These are phyloP conservation scores for Nesometra sesokonis DNA, from an alignment of 35 echinoderm and acorn worm genomes.

Conservation along the genomic window DNA sequence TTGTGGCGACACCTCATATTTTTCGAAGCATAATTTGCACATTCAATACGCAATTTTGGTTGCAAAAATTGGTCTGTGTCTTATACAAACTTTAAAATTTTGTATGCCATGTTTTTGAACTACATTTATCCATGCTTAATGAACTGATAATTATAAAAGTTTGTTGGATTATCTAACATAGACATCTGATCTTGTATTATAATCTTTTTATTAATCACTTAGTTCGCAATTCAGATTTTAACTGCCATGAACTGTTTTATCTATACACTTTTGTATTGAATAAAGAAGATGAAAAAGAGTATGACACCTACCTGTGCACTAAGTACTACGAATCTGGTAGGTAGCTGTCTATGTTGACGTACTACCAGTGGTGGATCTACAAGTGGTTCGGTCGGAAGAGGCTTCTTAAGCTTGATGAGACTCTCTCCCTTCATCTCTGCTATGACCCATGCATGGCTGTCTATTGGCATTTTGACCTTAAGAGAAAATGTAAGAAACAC, in stretches of 20 bases:
- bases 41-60: too few species aligned
- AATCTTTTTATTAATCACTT: too few species aligned
- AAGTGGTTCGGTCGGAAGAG: neutral
- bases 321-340: slow-evolving; percentile 75
- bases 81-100: too few species aligned
- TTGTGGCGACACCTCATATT: too few species aligned
- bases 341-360: slow-evolving; percentile 50
- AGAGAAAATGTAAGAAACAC: neutral
- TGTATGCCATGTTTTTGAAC: neutral
- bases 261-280: too few species aligned
- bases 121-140: too few species aligned
- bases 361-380: slow-evolving; percentile 72
- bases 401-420: slow-evolving; percentile 12
- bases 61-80: too few species aligned
- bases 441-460: slow-evolving; percentile 78
- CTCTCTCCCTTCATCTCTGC: slow-evolving; percentile 46
- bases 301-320: slow-evolving; percentile 66
- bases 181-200: too few species aligned
- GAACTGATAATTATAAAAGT: too few species aligned
- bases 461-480: slow-evolving; percentile 59
- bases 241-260: neutral
- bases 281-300: neutral
- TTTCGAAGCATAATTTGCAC: too few species aligned
- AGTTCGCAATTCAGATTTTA: too few species aligned
- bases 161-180: too few species aligned